Base-by-base conservation (phyloP, 2,888 invertebrate genomes). In the Acanthococcus lagerstroemiae region DNA sequence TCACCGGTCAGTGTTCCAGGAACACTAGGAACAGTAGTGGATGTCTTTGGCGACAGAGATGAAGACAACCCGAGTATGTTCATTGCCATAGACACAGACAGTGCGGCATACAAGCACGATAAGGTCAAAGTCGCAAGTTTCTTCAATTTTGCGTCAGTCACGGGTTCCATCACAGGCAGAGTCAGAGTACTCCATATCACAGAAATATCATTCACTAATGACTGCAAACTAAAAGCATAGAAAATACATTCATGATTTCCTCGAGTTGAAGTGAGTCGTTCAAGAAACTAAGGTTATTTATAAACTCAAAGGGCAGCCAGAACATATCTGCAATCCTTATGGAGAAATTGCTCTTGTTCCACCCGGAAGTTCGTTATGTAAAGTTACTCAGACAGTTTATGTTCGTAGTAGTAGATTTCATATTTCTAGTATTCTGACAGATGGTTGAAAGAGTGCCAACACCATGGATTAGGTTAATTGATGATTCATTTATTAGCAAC, bases 91-190 rank as follows among this genome's bases (percentile, higher is more conserved):
- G 77, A 60, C 9, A 67, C 70, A 24, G 69, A 71, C 19, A 72
- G 61, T 4, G 80, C 78, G 44, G 78, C 77, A 71, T 93, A 87
- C 4, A 95, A 77, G 71, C 89, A 90, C 5, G 91, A 87, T 78
- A 89, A 87, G 63, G 89, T 88, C 68, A 95, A 80, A 68, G 86
- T 84, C 55, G 89, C 88, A 48, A 95, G 79, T 74, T 89, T 88
- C 67, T 86, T 83, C 55, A 95, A 82, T 72, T 92, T 87, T n/a
- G 84, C 84, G 3, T 88, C 83, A 9, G 89, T 90, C 71, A 95
- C 80, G 0, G 95, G 94, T 75, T 95, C 94, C 65, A 94, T 77
- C 67, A 93, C 84, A 0, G 94, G 94, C 72, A 95, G 78, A 19
- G 90, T 87, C 71, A 94, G 80, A 6, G 90, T 90, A 70, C 87